Evolutionary conservation across 2,888 invertebrate genomes (phyloP), one percentile per base, ranked within the genome.

Genomic region (Cryptops parisi): DNA sequence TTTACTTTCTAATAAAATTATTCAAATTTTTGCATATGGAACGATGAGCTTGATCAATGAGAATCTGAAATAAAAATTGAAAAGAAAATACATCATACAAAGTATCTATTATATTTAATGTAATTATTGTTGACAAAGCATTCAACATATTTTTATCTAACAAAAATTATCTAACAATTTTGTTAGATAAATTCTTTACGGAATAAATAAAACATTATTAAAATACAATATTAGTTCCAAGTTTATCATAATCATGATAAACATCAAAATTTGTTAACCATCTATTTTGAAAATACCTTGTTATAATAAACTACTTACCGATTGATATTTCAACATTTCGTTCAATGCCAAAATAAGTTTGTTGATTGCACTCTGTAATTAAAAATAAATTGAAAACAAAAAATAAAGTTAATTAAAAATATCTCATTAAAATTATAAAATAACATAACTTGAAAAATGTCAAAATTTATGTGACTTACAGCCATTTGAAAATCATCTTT

Each of bases 11-110:
- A 6, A 70, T 61, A 56, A 70, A 69, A 47, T 63, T 62, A 54
- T 62, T 64, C 39, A 70, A 60, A 57, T 68, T 69, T 61, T 68
- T 68, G 46, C 64, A 62, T 5, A 70, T 64, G 48, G 69, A 65
- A 60, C 68, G 63, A 54, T 69, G 64, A 3, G 68, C 67, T 59
- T 70, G 70, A 56, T 70, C 70, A 61, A 70, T 63, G 19, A 70
- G 58, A 47, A 67, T 68, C 67, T 69, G 58, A 27, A 47, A 39
- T 25, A 57, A 41, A 12, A 21, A 38, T 44, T 39, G 52, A 40
- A 19, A 25, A 24, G 53, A 39, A 27, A 54, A 44, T 23, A 9
- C 46, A n/a, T 6, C 43, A 39, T 22, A 47, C 19, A 4, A 47
- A n/a, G n/a, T n/a, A n/a, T n/a, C n/a, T n/a, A n/a, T n/a, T n/a